Evolutionary conservation across 92 coral and sea anemone species (phyloP), one percentile per base, ranked within the genome.

Genomic region (Metridium senile): DNA sequence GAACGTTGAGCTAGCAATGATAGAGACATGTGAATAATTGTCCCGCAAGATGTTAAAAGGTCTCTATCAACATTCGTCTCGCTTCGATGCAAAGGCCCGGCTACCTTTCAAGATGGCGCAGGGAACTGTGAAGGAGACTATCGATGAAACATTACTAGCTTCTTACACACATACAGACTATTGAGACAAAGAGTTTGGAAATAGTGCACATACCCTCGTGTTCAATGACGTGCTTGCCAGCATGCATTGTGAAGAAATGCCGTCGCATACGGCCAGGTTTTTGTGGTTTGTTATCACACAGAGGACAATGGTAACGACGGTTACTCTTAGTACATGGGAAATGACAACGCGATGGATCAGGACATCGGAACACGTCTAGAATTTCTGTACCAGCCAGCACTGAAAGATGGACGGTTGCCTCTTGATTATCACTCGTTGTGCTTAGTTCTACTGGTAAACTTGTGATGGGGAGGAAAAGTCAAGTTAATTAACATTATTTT

Each of bases 201-300:
- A 6, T 39, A n/a, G 10, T 30, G 17, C 1, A 63, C 69, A 11
- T 28, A 28, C 69, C 69, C 18, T 63, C 69, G 28, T 63, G 69
- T 20, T 63, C 93, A 18, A 91, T 86, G 22, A 91, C 88, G 72
- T 91, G 93, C 63, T 85, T 91, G 19, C 97, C 90, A 43, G 87
- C 78, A 62, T 91, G 97, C 97, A 91, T 91, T 59, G 79, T 89
- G 53, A 74, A 75, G 76, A 91, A 91, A 83, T 91, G 97, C 59
- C 93, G 68, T 10, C 97, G 80, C 97, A 91, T 91, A 80, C 97
- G 97, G 32, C 97, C 97, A 32, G 97, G 97, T 72, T 91, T 91
- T 80, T 91, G 97, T 13, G 97, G 97, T 62, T 78, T 88, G 72
- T 91, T 91, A 61, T 91, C 92, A 58, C 97, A 91, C 65, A 91